Evolutionary conservation across 2,113 vertebrate species (phyloP), one percentile per base, ranked within the genome.

Genomic region (Pampusana beccarii): DNA sequence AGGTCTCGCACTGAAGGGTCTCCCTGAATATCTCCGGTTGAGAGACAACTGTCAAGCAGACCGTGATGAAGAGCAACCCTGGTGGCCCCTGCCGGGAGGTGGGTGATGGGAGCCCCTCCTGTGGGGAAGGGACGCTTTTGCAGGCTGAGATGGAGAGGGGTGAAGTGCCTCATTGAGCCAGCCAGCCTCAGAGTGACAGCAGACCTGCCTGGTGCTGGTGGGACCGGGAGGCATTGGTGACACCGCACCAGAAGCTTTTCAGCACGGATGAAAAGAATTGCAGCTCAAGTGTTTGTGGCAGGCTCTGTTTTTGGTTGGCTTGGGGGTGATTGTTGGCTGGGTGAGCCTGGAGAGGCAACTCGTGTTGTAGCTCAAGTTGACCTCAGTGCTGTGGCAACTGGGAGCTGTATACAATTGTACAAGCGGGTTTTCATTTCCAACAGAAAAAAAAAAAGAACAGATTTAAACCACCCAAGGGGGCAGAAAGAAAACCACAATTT

Each of bases 101-200:
- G 5, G 13, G 67, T 0, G 0, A 56, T 4, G 2, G 38, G 33
- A 74, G 46, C 60, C 67, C 36, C 6, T 1, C 14, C 36, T 4
- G 0, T 5, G 0, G 40, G 53, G 34, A 90, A 8, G 2, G 10
- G 2, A 0, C 0, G 16, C 20, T 83, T 54, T 40, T 0, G 0
- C 69, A 23, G 73, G 48, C 48, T 58, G 38, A 8, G 1, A 5
- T 10, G 16, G 36, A 88, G 11, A 78, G 48, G 26, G 18, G 60
- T 91, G 72, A 81, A 36, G 64, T 48, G 64, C 28, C 67, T 79
- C 2, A 1, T 53, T 0, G 5, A 88, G 50, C 20, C 17, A 0
- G 24, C 13, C 38, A 34, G 51, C 19, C 75, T 40, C 25, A 0
- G 36, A 13, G 9, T 0, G 5, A 64, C 2, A 0, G 12, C 82